A percentile compares a stretch with the other conserved stretches of the same genome.
phyloP scores from a whole-genome alignment of 2,888 invertebrate genomes.

The Craniophora ligustri region DNA sequence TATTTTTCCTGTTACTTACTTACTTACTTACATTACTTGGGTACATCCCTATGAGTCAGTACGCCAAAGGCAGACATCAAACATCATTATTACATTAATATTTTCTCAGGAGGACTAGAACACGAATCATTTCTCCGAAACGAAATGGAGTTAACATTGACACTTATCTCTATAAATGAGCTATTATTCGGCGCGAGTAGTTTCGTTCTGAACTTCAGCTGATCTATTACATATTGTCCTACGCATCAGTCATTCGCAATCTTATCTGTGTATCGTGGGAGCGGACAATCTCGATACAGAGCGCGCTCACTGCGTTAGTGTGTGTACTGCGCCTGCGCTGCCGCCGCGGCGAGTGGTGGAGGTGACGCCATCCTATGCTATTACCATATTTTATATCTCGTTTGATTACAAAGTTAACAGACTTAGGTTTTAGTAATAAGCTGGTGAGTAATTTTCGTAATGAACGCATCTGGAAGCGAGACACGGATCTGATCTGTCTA shows the following conservation, averaged over 20 bases:
- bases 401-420: slow-evolving; percentile 54
- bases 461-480: slow-evolving; percentile 38
- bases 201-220: slow-evolving; percentile 73
- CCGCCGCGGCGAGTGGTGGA: too few relatives aligned
- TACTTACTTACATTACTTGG: too few relatives aligned
- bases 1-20: too few relatives aligned
- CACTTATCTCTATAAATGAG: slow-evolving; percentile 85
- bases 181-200: slow-evolving; percentile 74
- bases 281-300: slow-evolving; percentile 63
- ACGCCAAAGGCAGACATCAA: slow-evolving; percentile 26
- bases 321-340: slow-evolving; percentile 46
- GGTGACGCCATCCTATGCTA: slow-evolving; percentile 54
- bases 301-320: slow-evolving; percentile 60
- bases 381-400: slow-evolving; percentile 58
- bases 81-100: slow-evolving; percentile 54
- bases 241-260: slow-evolving; percentile 84
- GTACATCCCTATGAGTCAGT: slow-evolving; percentile 17
- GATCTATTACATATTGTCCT: slow-evolving; percentile 86
- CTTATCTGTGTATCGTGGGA: slow-evolving; percentile 86
- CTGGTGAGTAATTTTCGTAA: slow-evolving; percentile 48
- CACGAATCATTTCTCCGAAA: slow-evolving; percentile 64
- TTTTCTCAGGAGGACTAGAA: slow-evolving; percentile 63
- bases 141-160: slow-evolving; percentile 70
- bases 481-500: slow-evolving; percentile 35
- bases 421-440: slow-evolving; percentile 45